Conservation (phyloP, 2,888 invertebrate species). For the Dasysyrphus albostriatus region DNA sequence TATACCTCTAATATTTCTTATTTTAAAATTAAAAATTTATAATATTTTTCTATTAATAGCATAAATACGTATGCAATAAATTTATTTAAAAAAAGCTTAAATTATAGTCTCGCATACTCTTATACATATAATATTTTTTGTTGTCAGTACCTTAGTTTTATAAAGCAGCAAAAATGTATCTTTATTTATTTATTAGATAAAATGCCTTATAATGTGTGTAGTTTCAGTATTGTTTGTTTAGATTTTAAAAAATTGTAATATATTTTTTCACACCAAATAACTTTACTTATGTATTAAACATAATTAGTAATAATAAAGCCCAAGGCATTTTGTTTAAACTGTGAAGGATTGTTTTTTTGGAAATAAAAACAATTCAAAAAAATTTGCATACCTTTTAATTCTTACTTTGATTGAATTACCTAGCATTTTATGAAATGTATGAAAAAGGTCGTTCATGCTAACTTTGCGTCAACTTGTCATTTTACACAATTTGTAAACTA, state of each 20-base stretch:
- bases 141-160: neutral
- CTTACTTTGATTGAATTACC: too few relatives aligned
- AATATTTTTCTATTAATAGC: slow-evolving; percentile 38
- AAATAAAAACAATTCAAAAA: slow-evolving; percentile 16
- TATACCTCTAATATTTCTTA: neutral
- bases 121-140: neutral
- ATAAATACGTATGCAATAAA: neutral
- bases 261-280: slow-evolving; percentile 18
- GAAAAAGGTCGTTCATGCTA: too few relatives aligned
- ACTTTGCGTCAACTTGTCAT: too few relatives aligned
- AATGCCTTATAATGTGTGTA: slow-evolving; percentile 57
- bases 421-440: too few relatives aligned
- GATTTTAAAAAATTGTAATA: slow-evolving; percentile 20
- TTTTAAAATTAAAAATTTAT: slow-evolving; percentile 11
- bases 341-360: slow-evolving; percentile 12
- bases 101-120: slow-evolving; percentile 55
- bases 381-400: slow-evolving; percentile 27
- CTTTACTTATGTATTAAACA: slow-evolving; percentile 38
- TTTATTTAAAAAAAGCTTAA: neutral
- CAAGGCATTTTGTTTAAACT: slow-evolving; percentile 16
- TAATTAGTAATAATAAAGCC: slow-evolving; percentile 13
- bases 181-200: slow-evolving; percentile 20
- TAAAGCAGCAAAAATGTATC: neutral
- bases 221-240: slow-evolving; percentile 21
- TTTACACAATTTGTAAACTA: too few relatives aligned